phyloP scores from a whole-genome alignment of 1,140 invertebrate genomes.

The Brachystomella parvula region DNA sequence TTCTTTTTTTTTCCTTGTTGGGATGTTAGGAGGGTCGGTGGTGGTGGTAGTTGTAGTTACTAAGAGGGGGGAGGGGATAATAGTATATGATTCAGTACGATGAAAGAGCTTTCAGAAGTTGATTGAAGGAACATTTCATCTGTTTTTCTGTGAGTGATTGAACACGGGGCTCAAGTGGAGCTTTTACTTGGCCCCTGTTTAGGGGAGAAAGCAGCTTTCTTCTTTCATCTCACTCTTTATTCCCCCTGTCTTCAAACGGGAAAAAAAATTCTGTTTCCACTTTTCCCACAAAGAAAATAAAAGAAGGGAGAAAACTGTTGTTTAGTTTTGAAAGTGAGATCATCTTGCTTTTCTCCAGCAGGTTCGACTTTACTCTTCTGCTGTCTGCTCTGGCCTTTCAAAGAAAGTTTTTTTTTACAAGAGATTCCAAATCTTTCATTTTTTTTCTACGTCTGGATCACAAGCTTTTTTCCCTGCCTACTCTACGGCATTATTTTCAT shows the following conservation, averaged over 20 bases:
- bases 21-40: too few species aligned
- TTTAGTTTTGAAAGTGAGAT: background rate
- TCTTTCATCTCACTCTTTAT: background rate
- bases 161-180: constrained; percentile 7
- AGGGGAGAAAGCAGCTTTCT: background rate
- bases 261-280: background rate
- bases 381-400: too few species aligned
- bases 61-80: constrained; percentile 4
- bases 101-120: background rate
- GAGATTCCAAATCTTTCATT: too few species aligned
- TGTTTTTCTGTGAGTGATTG: constrained; percentile 6
- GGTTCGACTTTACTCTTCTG: background rate
- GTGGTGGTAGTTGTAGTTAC: too few species aligned
- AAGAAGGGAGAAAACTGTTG: background rate
- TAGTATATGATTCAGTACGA: background rate
- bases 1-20: too few species aligned
- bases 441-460: too few species aligned
- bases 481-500: too few species aligned
- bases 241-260: background rate
- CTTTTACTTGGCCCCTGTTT: background rate
- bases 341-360: background rate
- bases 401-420: too few species aligned
- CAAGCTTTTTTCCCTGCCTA: too few species aligned
- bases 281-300: too few species aligned
- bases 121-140: constrained; percentile 10